Evolutionary conservation across 2,797 vertebrate species (phyloP), one percentile per base, ranked within the genome.

Genomic region (Rousettus madagascariensis): DNA sequence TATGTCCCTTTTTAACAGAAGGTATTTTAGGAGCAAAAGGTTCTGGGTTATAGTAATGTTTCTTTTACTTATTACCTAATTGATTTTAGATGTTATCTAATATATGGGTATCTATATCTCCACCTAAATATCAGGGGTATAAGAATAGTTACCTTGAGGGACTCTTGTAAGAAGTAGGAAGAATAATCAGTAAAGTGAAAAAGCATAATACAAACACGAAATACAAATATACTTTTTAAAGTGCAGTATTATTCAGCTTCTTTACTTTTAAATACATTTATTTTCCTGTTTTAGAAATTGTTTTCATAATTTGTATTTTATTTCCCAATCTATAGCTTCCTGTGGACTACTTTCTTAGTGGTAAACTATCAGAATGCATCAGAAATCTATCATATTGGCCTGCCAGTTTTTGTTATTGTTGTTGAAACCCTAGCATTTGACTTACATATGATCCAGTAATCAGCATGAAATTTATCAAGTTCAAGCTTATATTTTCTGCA

Each of bases 121-220:
- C 66, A 66, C 16, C 59, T 69, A 61, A 36, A 38, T 59, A 66
- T 24, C 12, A 87, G 71, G 61, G 30, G 28, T 19, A 71, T 75
- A 63, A 91, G 53, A 86, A 90, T 43, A 69, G 13, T 90, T 83
- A 77, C 43, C 69, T 95, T 80, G 16, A 86, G 16, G 20, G 9
- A 86, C 33, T 89, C 93, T 92, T 85, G 28, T 88, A 41, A 84
- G 36, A 85, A 72, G 83, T 89, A 80, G 53, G 2, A n/a, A 65
- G 59, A 86, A 86, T 61, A 74, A 51, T 46, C 8, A 90, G 6
- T 85, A 61, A 10, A 68, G 17, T 85, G 3, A 30, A 80, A 75
- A 69, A 75, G 1, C 8, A 12, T 46, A 65, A 53, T 80, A 51
- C 3, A 93, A 83, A 78, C 26, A 82, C 33, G 90, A 91, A 95